Evolutionary conservation across 2,797 vertebrate genomes (phyloP).

Genomic region (Pelodytes ibericus): DNA sequence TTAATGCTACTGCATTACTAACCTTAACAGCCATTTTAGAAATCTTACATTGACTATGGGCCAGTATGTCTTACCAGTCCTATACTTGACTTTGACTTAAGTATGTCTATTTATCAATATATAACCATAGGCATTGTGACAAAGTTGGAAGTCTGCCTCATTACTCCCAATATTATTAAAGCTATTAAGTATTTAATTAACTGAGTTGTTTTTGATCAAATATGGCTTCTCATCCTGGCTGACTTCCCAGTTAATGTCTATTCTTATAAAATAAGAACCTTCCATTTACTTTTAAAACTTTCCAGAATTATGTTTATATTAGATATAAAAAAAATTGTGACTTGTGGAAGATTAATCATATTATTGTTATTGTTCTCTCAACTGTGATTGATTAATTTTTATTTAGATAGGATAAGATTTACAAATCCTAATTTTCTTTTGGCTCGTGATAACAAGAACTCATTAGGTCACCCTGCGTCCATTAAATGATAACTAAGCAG

Average conservation of each 20-base stretch:
- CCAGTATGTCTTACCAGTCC: conserved; percentile 12
- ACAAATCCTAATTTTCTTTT: neutral
- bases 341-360: neutral
- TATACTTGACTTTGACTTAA: conserved; percentile 28
- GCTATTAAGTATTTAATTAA: conserved; percentile 52
- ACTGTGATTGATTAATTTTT: neutral
- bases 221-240: conserved; percentile 17
- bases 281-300: conserved; percentile 20
- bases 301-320: conserved; percentile 4
- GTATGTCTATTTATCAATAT: conserved; percentile 37
- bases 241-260: conserved; percentile 34
- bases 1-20: conserved; percentile 22
- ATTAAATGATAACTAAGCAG: neutral
- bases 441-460: neutral
- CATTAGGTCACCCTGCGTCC: neutral
- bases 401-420: neutral
- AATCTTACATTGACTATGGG: conserved; percentile 17
- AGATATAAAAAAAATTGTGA: neutral
- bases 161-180: conserved; percentile 34
- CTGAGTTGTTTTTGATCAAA: conserved; percentile 34
- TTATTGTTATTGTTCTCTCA: neutral
- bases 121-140: conserved; percentile 33
- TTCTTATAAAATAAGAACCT: conserved; percentile 27
- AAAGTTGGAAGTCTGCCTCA: conserved; percentile 40
- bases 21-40: conserved; percentile 17